These are phyloP conservation scores for Amphipyra tragopoginis DNA, from an alignment of 2,888 invertebrate genomes.

Conservation along the genomic window DNA sequence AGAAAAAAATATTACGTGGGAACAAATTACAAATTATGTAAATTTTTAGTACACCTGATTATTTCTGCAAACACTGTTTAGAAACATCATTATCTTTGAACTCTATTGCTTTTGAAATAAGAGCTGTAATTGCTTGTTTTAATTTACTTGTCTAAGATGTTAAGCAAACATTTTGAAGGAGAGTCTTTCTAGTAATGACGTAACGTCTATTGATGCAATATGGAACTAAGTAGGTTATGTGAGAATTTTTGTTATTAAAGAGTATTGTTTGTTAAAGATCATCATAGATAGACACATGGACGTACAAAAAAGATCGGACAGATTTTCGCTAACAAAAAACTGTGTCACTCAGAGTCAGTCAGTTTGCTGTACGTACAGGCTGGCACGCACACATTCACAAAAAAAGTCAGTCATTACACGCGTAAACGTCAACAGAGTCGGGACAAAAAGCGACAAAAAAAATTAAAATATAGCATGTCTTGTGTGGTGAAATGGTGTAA, in stretches of 20 bases:
- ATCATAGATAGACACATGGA: no score
- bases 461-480: no score
- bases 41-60: conserved; percentile 15
- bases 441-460: no score
- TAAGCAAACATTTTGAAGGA: conserved; percentile 13
- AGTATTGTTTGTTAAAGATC: no score
- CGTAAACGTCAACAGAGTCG: no score
- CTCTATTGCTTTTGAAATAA: not conserved
- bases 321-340: no score
- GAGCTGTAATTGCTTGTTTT: conserved; percentile 1
- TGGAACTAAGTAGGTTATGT: not conserved
- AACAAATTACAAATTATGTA: conserved; percentile 11
- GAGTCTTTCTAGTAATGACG: not conserved
- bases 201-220: conserved; percentile 1
- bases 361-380: no score
- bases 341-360: no score
- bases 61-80: conserved; percentile 13
- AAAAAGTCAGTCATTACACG: no score
- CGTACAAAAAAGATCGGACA: no score
- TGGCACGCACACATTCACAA: no score
- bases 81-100: not conserved
- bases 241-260: not conserved
- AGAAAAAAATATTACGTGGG: conserved; percentile 21
- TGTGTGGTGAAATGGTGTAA: no score
- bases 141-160: not conserved